Conservation (phyloP, 2,888 invertebrate genomes). For the Drosophila mimetica region DNA sequence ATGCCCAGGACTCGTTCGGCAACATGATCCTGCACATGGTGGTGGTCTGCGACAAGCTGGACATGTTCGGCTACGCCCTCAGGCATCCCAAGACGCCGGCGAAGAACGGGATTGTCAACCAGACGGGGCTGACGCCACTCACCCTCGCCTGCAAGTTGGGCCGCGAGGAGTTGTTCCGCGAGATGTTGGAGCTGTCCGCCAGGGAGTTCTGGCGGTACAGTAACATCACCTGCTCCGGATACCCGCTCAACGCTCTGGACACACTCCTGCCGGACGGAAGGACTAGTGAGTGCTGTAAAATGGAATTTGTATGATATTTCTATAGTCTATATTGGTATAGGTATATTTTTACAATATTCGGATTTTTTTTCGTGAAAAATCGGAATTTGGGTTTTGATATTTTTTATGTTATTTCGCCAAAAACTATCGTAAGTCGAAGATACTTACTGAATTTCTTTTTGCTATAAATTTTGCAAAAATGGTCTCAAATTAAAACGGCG, state of each 20-base stretch:
- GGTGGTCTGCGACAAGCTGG: slow-evolving; percentile 98
- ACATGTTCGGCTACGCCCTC: slow-evolving; percentile 99
- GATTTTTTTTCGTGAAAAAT: too few species aligned
- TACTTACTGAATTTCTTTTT: too few species aligned
- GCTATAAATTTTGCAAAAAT: too few species aligned
- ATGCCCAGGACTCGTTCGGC: slow-evolving; percentile 97
- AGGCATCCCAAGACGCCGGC: slow-evolving; percentile 97
- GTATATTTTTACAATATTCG: too few species aligned
- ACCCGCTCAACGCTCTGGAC: slow-evolving; percentile 97
- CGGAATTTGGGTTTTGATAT: too few species aligned
- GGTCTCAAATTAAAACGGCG: too few species aligned
- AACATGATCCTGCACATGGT: slow-evolving; percentile 99
- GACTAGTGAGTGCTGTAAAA: slow-evolving; percentile 89
- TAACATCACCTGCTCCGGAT: slow-evolving; percentile 99
- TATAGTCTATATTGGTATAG: too few species aligned
- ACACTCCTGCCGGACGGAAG: slow-evolving; percentile 97
- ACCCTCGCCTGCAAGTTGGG: slow-evolving; percentile 98
- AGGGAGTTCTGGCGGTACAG: slow-evolving; percentile 99
- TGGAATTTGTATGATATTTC: neutral
- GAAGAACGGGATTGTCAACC: slow-evolving; percentile 95
- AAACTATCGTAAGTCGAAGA: too few species aligned
- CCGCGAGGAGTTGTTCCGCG: slow-evolving; percentile 97
- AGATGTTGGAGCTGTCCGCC: slow-evolving; percentile 98
- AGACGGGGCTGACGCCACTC: slow-evolving; percentile 95
- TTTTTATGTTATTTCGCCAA: too few species aligned